Evolutionary conservation across 2,113 vertebrate genomes (phyloP).

Genomic region (Hippoglossus stenolepis): DNA sequence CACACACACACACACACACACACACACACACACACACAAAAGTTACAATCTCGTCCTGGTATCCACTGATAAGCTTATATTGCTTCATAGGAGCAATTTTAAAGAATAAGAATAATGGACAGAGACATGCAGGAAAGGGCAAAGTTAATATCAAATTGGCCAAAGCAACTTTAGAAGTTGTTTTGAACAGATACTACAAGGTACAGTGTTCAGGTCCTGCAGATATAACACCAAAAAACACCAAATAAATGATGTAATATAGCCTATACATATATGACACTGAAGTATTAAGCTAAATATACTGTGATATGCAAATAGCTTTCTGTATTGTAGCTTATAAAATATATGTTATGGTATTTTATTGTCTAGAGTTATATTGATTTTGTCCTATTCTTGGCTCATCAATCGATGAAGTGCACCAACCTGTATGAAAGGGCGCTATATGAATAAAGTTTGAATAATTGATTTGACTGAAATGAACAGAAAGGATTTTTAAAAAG

Average conservation of each 20-base stretch:
- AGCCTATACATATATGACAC: neutral
- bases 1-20: neutral
- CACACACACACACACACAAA: no score
- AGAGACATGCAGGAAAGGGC: neutral
- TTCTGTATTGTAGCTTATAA: no score
- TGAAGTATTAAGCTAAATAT: no score
- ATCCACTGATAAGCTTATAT: neutral
- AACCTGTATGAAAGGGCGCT: no score
- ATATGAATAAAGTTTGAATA: no score
- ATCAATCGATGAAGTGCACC: no score
- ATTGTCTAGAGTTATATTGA: no score
- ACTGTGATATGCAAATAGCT: no score
- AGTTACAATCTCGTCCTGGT: neutral
- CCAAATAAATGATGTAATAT: neutral
- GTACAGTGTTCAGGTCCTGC: neutral
- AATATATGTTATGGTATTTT: no score
- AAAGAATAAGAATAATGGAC: neutral
- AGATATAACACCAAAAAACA: neutral
- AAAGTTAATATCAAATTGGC: neutral
- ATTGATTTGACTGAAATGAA: no score
- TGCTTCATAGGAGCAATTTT: neutral
- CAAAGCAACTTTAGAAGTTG: neutral
- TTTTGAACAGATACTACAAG: neutral
- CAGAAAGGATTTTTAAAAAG: no score
- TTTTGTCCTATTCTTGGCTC: no score